These are phyloP conservation scores for Apocrypta bakeri DNA, from an alignment of 1,140 invertebrate species.

Conservation along the genomic window DNA sequence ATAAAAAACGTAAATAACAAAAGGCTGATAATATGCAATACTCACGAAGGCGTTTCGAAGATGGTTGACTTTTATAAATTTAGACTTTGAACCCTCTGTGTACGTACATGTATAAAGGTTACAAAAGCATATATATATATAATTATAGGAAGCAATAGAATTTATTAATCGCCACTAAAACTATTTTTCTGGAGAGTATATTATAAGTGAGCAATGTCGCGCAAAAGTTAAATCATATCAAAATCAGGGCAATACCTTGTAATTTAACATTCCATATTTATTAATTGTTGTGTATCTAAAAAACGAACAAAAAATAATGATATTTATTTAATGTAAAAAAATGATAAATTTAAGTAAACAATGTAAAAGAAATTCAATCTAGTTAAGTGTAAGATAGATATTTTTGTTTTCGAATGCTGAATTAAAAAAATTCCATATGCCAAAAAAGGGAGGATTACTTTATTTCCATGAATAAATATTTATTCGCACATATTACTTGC, in stretches of 20 bases:
- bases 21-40: neutral
- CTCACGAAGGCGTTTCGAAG: neutral
- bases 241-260: slow-evolving; percentile 15
- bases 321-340: slow-evolving; percentile 41
- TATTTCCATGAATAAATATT: slow-evolving; percentile 68
- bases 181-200: neutral
- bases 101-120: slow-evolving; percentile 11
- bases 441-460: slow-evolving; percentile 47
- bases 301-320: slow-evolving; percentile 3
- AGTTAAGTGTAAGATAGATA: neutral
- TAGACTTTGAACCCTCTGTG: slow-evolving; percentile 33
- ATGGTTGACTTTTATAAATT: neutral
- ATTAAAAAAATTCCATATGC: slow-evolving; percentile 15
- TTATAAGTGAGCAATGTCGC: slow-evolving; percentile 6
- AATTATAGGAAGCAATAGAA: slow-evolving; percentile 29
- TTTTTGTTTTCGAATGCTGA: neutral
- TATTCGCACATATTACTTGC: slow-evolving; percentile 67
- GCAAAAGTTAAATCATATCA: slow-evolving; percentile 22
- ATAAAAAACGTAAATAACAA: neutral
- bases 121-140: slow-evolving; percentile 35
- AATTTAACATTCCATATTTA: slow-evolving; percentile 38
- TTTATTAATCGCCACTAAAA: neutral
- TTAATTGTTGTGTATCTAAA: slow-evolving; percentile 13
- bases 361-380: neutral
- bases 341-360: slow-evolving; percentile 37